These are phyloP conservation scores for Gryllus longicercus DNA, from an alignment of 2,888 invertebrate species.

Conservation along the genomic window DNA sequence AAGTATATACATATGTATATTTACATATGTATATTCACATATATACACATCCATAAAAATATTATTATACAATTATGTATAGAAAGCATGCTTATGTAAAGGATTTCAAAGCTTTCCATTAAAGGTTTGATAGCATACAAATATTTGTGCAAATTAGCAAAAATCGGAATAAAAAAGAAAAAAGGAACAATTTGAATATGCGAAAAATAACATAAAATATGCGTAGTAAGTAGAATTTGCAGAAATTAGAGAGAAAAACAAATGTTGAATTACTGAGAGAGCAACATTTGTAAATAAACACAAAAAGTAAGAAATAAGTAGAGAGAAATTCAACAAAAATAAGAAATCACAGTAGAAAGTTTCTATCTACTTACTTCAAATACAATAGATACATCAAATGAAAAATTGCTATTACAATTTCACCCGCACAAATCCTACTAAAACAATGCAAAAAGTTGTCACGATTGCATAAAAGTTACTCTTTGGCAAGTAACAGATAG, in stretches of 20 bases:
- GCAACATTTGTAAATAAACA: no score
- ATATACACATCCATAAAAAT: not conserved
- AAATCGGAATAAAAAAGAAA: not conserved
- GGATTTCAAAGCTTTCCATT: no score
- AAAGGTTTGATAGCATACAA: not conserved
- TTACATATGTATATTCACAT: not conserved
- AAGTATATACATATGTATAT: not conserved
- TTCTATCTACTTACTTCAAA: not conserved
- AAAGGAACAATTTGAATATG: no score
- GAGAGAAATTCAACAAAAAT: not conserved
- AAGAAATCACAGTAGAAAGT: not conserved
- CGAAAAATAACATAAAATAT: no score
- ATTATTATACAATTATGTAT: not conserved
- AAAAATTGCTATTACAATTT: not conserved
- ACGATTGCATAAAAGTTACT: not conserved
- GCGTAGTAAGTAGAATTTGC: no score
- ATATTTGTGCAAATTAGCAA: slow-evolving; percentile 1
- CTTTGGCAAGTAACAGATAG: not conserved
- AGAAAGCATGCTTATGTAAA: not conserved
- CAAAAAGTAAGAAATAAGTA: not conserved
- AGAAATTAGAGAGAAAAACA: no score
- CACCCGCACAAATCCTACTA: not conserved
- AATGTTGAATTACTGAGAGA: no score
- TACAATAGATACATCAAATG: not conserved
- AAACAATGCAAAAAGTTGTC: slow-evolving; percentile 2